Percentiles rank a stretch among this genome's conserved stretches.
phyloP scores from a whole-genome alignment of 2,888 invertebrate genomes.

The Monopis laevigella region DNA sequence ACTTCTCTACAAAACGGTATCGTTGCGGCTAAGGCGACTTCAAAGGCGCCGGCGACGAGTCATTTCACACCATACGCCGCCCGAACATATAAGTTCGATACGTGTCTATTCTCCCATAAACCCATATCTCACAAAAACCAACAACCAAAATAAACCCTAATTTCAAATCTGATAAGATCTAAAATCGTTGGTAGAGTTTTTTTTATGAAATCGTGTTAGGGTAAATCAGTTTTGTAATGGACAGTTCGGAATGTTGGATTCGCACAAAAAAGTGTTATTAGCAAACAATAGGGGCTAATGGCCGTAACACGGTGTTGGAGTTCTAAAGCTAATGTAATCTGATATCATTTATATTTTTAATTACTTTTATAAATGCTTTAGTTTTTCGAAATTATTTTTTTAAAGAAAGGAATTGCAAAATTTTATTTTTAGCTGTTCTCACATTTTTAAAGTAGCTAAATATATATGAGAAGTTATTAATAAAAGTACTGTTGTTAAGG shows the following conservation, averaged over 20 bases:
- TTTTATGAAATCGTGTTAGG: neutral
- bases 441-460: too few species aligned
- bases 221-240: slow-evolving; percentile 24
- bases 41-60: slow-evolving; percentile 47
- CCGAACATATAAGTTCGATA: too few species aligned
- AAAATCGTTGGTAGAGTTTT: neutral
- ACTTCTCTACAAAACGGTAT: slow-evolving; percentile 46
- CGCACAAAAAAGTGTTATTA: slow-evolving; percentile 40
- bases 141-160: neutral
- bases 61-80: slow-evolving; percentile 53
- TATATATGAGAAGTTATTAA: too few species aligned
- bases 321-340: neutral
- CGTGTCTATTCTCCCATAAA: slow-evolving; percentile 29
- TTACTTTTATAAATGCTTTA: slow-evolving; percentile 9
- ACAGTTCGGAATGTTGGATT: slow-evolving; percentile 31
- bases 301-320: slow-evolving; percentile 5
- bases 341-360: slow-evolving; percentile 3
- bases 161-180: neutral
- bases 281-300: slow-evolving; percentile 35
- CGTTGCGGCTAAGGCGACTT: slow-evolving; percentile 35
- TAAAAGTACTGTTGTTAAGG: too few species aligned
- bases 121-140: slow-evolving; percentile 7
- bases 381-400: too few species aligned
- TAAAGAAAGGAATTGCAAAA: too few species aligned
- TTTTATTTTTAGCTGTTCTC: too few species aligned